Evolutionary conservation across 2,888 invertebrate species (phyloP).

Genomic region (Diadromus collaris): DNA sequence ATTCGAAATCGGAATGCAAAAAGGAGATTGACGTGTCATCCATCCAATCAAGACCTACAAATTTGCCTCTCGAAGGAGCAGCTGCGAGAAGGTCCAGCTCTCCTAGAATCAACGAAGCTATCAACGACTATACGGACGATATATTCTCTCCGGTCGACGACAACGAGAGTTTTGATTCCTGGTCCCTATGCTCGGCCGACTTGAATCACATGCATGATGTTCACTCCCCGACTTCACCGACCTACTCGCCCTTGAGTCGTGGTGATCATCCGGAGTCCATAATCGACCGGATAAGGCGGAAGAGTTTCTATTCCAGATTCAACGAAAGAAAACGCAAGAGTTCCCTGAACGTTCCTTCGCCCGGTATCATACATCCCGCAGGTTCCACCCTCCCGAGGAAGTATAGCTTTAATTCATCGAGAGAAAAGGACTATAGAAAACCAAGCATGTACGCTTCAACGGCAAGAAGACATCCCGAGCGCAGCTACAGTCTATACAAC

Average conservation of each 20-base stretch:
- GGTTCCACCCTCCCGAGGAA: conserved; percentile 79
- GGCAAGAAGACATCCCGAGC: conserved; percentile 67
- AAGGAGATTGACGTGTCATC: neutral
- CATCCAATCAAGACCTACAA: conserved; percentile 34
- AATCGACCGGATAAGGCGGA: conserved; percentile 92
- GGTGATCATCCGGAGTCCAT: conserved; percentile 84
- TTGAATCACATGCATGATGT: conserved; percentile 73
- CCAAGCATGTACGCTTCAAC: conserved; percentile 49
- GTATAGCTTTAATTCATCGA: conserved; percentile 76
- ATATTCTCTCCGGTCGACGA: conserved; percentile 84
- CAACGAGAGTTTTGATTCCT: conserved; percentile 83
- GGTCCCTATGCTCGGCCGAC: conserved; percentile 85
- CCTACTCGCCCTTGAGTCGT: conserved; percentile 68
- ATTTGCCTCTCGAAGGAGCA: conserved; percentile 24
- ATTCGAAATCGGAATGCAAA: neutral
- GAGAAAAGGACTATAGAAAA: conserved; percentile 65
- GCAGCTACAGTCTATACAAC: conserved; percentile 69
- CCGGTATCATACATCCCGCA: conserved; percentile 65
- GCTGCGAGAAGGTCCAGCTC: conserved; percentile 7
- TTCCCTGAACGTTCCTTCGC: conserved; percentile 83
- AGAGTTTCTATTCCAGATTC: conserved; percentile 94
- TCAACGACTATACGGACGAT: conserved; percentile 57
- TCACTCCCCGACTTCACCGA: conserved; percentile 81
- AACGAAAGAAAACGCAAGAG: conserved; percentile 91
- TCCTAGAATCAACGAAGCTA: conserved; percentile 16